Evolutionary conservation across 2,113 vertebrate genomes (phyloP).

Genomic region (Psophia crepitans): DNA sequence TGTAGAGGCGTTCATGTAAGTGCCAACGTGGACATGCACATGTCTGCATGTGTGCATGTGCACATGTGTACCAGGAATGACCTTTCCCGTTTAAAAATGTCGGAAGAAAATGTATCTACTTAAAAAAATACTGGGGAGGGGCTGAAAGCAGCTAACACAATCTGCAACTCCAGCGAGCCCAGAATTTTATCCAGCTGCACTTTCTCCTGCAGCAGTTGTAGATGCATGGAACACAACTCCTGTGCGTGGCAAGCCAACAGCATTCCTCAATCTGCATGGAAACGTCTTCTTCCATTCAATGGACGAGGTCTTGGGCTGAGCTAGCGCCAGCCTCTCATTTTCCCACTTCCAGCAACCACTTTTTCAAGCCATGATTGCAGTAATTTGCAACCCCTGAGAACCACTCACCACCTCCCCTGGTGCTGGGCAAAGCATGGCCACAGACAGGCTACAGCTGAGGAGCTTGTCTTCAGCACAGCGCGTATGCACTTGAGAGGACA

Average conservation of each 20-base stretch:
- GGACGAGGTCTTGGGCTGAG: neutral
- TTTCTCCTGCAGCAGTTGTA: neutral
- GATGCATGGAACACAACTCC: neutral
- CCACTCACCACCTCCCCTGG: neutral
- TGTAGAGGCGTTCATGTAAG: too few species aligned
- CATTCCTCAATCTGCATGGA: neutral
- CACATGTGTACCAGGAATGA: neutral
- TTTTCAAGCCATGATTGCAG: neutral
- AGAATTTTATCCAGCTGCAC: neutral
- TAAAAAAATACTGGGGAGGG: neutral
- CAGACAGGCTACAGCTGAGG: neutral
- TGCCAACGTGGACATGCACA: rapidly evolving
- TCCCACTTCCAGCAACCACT: neutral
- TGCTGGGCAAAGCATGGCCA: neutral
- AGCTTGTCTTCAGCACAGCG: neutral
- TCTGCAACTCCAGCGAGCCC: neutral
- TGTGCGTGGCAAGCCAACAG: neutral
- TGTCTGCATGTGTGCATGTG: neutral
- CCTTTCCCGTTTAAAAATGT: neutral
- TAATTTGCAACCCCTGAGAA: neutral
- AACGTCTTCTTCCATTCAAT: neutral
- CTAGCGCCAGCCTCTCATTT: neutral
- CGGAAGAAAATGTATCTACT: neutral
- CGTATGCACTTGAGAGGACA: too few species aligned
- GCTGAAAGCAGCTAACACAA: neutral